These are phyloP conservation scores for Atta colombica DNA, from an alignment of 1,140 invertebrate genomes.

Conservation along the genomic window DNA sequence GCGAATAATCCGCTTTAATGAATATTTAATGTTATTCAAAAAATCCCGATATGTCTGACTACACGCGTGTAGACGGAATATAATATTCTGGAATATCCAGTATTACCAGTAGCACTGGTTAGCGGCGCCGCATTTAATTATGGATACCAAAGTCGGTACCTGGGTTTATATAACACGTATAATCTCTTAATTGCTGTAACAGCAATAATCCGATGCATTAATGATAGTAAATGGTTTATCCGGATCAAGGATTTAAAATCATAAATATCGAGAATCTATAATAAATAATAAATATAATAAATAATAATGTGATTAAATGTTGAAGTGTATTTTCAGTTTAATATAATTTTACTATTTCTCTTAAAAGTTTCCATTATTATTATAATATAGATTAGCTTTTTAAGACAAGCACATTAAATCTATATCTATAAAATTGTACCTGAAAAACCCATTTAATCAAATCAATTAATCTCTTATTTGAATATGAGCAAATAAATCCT, in stretches of 20 bases:
- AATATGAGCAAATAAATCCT: too few relatives aligned
- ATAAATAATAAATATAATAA: conserved; percentile 8
- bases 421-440: neutral
- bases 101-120: conserved; percentile 69
- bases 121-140: conserved; percentile 68
- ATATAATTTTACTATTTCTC: neutral
- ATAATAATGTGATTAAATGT: neutral
- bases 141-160: conserved; percentile 51
- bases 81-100: conserved; percentile 75
- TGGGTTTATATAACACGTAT: conserved; percentile 63
- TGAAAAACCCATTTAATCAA: too few relatives aligned
- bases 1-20: conserved; percentile 53
- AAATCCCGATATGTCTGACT: conserved; percentile 26
- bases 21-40: conserved; percentile 54
- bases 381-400: neutral
- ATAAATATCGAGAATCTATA: neutral
- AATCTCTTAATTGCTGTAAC: conserved; percentile 71
- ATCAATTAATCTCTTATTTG: too few relatives aligned
- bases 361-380: neutral
- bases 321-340: neutral
- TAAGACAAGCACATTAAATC: neutral
- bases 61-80: conserved; percentile 14
- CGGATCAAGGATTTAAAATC: neutral
- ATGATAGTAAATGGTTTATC: neutral
- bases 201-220: conserved; percentile 27